A percentile compares a stretch with the other conserved stretches of the same genome.
phyloP scores from a whole-genome alignment of 2,888 invertebrate genomes.

The Eupeodes latifasciatus region DNA sequence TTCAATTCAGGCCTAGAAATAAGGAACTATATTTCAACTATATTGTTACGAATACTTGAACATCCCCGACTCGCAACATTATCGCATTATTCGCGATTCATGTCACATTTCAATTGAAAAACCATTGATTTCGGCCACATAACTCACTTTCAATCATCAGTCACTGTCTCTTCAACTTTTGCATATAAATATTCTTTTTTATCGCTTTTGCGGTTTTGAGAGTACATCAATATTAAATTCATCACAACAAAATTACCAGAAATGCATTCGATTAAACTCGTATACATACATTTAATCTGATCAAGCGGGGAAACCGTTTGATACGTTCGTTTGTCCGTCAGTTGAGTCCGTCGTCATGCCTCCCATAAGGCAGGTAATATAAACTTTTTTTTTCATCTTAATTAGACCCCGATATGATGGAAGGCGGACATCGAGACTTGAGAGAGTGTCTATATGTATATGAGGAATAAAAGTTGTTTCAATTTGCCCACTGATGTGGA shows the following conservation, averaged over 20 bases:
- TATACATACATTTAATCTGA: neutral
- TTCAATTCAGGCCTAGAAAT: too few species aligned
- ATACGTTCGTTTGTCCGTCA: too few species aligned
- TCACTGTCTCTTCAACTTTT: conserved; percentile 12
- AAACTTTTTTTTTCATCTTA: neutral
- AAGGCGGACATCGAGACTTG: too few species aligned
- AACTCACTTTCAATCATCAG: neutral
- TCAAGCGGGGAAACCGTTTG: neutral
- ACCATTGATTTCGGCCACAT: neutral
- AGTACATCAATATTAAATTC: neutral
- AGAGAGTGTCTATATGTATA: too few species aligned
- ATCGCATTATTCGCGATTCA: neutral
- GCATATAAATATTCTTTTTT: neutral
- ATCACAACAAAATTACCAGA: conserved; percentile 10
- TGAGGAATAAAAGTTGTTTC: neutral
- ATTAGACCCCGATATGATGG: neutral
- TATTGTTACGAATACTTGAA: too few species aligned
- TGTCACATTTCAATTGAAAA: neutral
- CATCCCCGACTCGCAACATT: too few species aligned
- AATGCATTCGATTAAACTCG: conserved; percentile 6
- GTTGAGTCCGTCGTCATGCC: too few species aligned
- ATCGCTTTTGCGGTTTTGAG: conserved; percentile 3
- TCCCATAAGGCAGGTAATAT: neutral
- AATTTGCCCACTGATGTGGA: conserved; percentile 41
- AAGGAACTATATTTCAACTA: too few species aligned